Conservation (phyloP, 1,140 invertebrate species). For the Drosophila kurseongensis region DNA sequence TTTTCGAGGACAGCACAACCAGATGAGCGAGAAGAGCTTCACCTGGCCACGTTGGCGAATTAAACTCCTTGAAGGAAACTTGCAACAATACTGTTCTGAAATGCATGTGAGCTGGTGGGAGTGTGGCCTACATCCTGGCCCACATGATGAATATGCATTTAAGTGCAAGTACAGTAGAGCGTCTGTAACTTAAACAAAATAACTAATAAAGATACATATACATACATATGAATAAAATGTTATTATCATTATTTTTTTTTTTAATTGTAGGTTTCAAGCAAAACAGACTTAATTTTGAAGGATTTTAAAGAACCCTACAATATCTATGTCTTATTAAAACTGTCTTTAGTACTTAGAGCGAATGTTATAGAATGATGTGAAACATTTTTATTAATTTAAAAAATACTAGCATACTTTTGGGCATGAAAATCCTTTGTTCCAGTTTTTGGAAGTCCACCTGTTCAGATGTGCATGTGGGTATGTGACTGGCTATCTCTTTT, state of each 20-base stretch:
- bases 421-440: neutral
- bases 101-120: constrained; percentile 9
- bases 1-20: constrained; percentile 44
- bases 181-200: neutral
- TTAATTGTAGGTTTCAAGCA: too few relatives aligned
- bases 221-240: too few relatives aligned
- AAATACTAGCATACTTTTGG: constrained; percentile 13
- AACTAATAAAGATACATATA: too few relatives aligned
- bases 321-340: too few relatives aligned
- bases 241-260: too few relatives aligned
- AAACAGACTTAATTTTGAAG: too few relatives aligned
- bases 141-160: constrained; percentile 53
- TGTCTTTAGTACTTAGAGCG: too few relatives aligned
- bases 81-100: constrained; percentile 34
- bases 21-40: neutral
- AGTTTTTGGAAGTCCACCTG: constrained; percentile 4
- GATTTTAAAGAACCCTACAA: too few relatives aligned
- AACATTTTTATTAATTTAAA: neutral
- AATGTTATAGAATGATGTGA: too few relatives aligned
- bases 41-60: constrained; percentile 37
- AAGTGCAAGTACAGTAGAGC: constrained; percentile 18
- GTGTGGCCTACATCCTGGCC: constrained; percentile 70
- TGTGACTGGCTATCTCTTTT: constrained; percentile 33
- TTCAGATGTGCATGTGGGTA: neutral
- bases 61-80: constrained; percentile 48